Percentiles rank a stretch among this genome's conserved stretches.
These are phyloP conservation scores for Diplosoma virens DNA, from an alignment of 23 tunicate genomes.

Conservation along the genomic window DNA sequence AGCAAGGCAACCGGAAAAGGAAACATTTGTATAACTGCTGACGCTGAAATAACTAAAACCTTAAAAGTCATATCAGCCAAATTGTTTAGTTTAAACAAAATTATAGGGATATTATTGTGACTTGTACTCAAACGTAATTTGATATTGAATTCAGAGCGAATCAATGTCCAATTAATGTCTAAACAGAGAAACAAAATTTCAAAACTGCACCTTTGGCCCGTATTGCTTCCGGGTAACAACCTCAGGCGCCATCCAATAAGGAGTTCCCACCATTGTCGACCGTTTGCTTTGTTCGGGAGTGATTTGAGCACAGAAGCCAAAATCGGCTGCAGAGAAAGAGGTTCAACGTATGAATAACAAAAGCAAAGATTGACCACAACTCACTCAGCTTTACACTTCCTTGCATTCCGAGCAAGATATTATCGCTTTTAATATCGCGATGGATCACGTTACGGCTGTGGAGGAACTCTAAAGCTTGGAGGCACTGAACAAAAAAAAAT, in stretches of 20 bases:
- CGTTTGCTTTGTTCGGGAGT: constrained; percentile 96
- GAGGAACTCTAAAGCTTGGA: constrained; percentile 91
- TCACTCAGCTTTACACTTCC: constrained; percentile 97
- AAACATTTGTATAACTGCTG: no score
- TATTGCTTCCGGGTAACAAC: constrained; percentile 99
- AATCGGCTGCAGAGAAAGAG: constrained; percentile 68
- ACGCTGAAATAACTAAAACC: no score
- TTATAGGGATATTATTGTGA: no score
- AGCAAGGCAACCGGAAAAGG: no score
- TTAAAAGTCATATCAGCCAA: no score
- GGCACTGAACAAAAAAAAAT: constrained; percentile 53
- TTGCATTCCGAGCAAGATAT: constrained; percentile 98
- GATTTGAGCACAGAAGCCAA: constrained; percentile 99
- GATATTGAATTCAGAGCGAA: no score
- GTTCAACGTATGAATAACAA: neutral
- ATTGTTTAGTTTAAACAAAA: no score
- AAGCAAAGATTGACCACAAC: neutral
- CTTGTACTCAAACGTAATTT: no score
- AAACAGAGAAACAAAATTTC: neutral
- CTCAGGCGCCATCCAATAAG: constrained; percentile 99
- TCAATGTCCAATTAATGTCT: neutral
- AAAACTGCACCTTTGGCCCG: constrained; percentile 95
- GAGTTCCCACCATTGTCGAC: constrained; percentile 99
- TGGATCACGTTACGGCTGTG: constrained; percentile 98
- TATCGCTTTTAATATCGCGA: constrained; percentile 97